phyloP scores from a whole-genome alignment of 2,888 invertebrate species.

The Troilus luridus region DNA sequence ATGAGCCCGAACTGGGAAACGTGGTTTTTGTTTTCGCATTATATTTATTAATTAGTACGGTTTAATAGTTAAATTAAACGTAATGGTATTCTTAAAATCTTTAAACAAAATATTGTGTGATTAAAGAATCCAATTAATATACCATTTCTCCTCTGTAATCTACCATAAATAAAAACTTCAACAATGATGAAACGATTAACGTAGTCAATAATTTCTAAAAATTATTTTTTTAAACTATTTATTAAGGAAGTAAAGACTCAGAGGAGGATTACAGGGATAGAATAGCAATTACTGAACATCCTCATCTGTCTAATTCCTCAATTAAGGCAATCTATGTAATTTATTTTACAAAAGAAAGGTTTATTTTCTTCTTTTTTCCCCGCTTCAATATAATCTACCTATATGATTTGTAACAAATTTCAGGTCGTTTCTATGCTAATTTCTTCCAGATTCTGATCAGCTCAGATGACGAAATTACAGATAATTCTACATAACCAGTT shows the following conservation, averaged over 20 bases:
- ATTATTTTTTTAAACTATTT: background rate
- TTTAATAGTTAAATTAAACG: too few species aligned
- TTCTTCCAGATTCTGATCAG: background rate
- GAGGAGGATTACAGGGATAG: background rate
- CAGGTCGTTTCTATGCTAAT: background rate
- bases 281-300: background rate
- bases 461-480: background rate
- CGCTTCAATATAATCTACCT: background rate
- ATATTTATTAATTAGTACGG: too few species aligned
- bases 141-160: background rate
- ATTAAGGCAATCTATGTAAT: conserved; percentile 29
- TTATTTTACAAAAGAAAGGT: conserved; percentile 27
- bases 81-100: too few species aligned
- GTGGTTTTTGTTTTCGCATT: too few species aligned
- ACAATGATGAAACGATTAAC: background rate
- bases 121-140: too few species aligned
- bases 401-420: background rate
- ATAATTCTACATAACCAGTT: conserved; percentile 13
- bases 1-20: too few species aligned
- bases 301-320: background rate
- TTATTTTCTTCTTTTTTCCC: background rate
- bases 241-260: background rate
- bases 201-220: background rate
- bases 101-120: too few species aligned
- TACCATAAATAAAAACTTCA: background rate